A percentile compares a stretch with the other conserved stretches of the same genome.
phyloP scores from a whole-genome alignment of 2,113 vertebrate genomes.

The Bubo blakistoni region DNA sequence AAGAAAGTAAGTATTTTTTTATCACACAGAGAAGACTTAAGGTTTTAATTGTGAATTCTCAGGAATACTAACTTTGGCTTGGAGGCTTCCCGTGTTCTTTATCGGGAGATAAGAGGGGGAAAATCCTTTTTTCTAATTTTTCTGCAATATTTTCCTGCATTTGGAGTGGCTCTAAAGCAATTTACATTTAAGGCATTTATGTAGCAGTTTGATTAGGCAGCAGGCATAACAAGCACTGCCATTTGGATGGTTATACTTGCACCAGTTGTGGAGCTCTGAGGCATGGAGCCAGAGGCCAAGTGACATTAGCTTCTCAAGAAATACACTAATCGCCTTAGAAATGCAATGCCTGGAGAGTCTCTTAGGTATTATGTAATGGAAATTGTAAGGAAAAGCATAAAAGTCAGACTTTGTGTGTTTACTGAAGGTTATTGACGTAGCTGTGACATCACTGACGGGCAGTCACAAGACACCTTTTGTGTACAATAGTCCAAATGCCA shows the following conservation, averaged over 20 bases:
- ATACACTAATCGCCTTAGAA: slow-evolving; percentile 37
- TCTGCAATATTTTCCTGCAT: background rate
- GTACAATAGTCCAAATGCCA: background rate
- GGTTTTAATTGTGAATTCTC: slow-evolving; percentile 32
- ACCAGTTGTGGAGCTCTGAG: background rate
- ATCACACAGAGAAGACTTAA: slow-evolving; percentile 14
- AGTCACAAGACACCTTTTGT: slow-evolving; percentile 13
- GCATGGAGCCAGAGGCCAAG: background rate
- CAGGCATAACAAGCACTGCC: background rate
- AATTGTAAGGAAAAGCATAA: slow-evolving; percentile 3
- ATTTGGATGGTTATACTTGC: background rate
- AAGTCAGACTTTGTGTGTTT: slow-evolving; percentile 22
- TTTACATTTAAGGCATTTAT: background rate
- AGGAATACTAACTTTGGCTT: slow-evolving; percentile 6
- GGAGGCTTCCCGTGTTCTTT: background rate
- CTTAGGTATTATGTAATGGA: background rate
- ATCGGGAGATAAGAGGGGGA: background rate
- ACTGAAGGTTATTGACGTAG: background rate
- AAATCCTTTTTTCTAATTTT: background rate
- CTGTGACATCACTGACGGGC: background rate
- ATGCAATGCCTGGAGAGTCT: slow-evolving; percentile 6
- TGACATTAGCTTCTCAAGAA: slow-evolving; percentile 15
- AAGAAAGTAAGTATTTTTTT: slow-evolving; percentile 24
- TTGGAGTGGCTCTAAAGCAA: background rate
- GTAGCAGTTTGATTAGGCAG: background rate